Evolutionary conservation across 1,140 invertebrate species (phyloP).

Genomic region (Cyphomyrmex costatus): DNA sequence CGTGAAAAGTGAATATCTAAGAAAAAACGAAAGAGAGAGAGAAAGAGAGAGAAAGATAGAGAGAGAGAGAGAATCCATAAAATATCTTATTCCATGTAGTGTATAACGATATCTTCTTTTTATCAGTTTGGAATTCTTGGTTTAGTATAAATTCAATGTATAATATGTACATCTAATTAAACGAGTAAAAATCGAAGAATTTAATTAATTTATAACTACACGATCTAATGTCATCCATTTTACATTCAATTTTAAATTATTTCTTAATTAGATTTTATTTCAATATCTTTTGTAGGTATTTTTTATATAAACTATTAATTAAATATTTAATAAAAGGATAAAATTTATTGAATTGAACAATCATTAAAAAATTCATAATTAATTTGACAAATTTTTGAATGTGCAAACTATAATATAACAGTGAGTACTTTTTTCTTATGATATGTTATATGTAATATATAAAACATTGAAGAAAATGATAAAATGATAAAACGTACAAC

Average conservation of each 20-base stretch:
- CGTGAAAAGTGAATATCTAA: conserved; percentile 19
- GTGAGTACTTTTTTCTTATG: background rate
- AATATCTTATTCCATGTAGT: too few species aligned
- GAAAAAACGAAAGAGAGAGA: background rate
- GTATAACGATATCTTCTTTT: background rate
- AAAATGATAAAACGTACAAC: background rate
- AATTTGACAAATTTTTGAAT: background rate
- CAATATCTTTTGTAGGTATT: background rate
- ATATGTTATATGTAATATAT: too few species aligned
- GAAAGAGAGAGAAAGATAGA: background rate
- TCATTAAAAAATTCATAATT: background rate
- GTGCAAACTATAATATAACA: background rate
- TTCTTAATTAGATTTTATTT: background rate
- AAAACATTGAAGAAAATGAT: background rate
- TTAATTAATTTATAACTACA: background rate
- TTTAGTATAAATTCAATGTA: background rate
- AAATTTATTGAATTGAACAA: background rate
- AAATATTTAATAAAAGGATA: background rate
- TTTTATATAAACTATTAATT: background rate
- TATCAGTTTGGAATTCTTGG: background rate
- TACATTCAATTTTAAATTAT: background rate
- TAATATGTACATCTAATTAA: background rate
- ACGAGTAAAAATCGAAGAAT: background rate
- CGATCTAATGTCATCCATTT: background rate
- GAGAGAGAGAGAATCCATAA: background rate